Base-by-base conservation (phyloP, 2,797 vertebrate genomes). In the Sarcophilus harrisii region DNA sequence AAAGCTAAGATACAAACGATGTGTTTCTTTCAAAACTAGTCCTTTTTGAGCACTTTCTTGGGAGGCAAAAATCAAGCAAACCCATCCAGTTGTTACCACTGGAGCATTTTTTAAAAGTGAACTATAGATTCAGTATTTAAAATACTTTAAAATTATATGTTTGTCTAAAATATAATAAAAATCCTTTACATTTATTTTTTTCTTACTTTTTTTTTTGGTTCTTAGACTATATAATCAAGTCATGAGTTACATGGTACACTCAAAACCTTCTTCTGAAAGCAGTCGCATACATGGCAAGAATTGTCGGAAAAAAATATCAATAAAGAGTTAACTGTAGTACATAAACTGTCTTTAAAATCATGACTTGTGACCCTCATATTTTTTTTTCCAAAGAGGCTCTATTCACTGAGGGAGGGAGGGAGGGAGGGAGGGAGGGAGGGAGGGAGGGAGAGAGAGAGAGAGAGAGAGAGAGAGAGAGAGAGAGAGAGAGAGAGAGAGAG, bases 81-180 rank as follows among this genome's bases (percentile, higher is more conserved):
- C 97, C 96, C 93, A 94, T 97, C 98, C 96, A 96, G 96, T 92
- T 96, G 95, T 97, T 98, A 97, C 95, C 96, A 94, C 91, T 90
- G 96, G 97, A 98, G 96, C 73, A 87, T 49, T 38, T 81, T 97
- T 98, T 93, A 98, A 98, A 96, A 98, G 97, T 60, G 52, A 98
- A 96, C 93, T 97, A 98, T 95, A 97, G 98, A 98, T 98, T 98
- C 97, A 96, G 95, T 98, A 98, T 98, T 98, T 98, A 98, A 98
- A 99, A 98, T 98, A 98, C 95, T 98, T 98, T 97, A 98, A 98
- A 98, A 98, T 97, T 98, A 98, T 98, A 98, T 95, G 97, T 97
- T 98, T 98, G 93, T 98, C 98, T 98, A 99, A 99, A 98, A 98
- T 98, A 98, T 97, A 98, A 99, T 98, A 99, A 96, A 99, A 98